Base-by-base conservation (phyloP, 2,888 invertebrate genomes). In the Hypolimnas misippus region DNA sequence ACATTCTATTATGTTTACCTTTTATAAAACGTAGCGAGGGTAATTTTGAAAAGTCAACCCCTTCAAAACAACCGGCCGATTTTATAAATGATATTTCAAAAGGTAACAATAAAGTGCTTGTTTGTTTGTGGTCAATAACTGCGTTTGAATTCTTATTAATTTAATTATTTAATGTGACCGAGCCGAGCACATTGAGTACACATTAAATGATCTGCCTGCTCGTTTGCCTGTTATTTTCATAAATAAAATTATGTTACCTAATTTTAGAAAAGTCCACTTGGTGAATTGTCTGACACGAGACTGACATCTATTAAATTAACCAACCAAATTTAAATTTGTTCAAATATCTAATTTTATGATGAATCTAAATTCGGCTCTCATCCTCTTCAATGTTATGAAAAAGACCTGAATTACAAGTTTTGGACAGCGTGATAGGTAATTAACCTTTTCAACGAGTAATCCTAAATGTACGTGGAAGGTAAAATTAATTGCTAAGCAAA, bases 1-100 rank as follows among this genome's bases (percentile, higher is more conserved):
- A 61, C 61, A 57, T 65, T 65, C 56, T 61, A 50, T 64, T 64
- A 46, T 60, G 8, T 53, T 64, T 53, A 53, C 16, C 33, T 21
- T 21, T 5, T 46, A 12, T 46, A 21, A 10, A 21, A 46, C 21
- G 17, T 12, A 12, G 21, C 19, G 3, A 19, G 44, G 17, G 10
- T 5, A 12, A 21, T 6, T 46, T 19, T 19, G 21, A 46, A 46
- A 19, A 17, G 21, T 12, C n/a, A 38, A n/a, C 33, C 12, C 35
- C n/a, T 46, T 46, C 10, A 21, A n/a, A 44, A 21, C 12, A 19
- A 12, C 21, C 19, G 12, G 19, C 21, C 4, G 10, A 4, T 21
- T 12, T 10, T 5, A 10, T 25, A 29, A 10, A 25, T 14, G 8
- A 10, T 29, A 25, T 51, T 16, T 51, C 21, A 21, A 8, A 12